Evolutionary conservation across 2,797 vertebrate species (phyloP).

Genomic region (Leptatherina wallacei): DNA sequence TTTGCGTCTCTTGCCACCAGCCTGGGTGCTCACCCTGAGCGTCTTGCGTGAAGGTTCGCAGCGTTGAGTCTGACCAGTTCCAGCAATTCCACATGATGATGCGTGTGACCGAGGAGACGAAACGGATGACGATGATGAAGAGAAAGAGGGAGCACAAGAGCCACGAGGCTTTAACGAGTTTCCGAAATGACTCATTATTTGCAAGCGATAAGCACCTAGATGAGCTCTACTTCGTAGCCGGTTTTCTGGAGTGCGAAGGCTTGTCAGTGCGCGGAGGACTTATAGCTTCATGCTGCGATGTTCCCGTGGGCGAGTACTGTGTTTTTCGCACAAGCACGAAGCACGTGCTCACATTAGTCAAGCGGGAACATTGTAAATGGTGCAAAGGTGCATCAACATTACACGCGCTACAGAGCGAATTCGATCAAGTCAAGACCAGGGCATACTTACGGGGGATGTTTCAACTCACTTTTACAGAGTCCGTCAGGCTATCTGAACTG

Average conservation of each 20-base stretch:
- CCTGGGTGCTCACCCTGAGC: too few species aligned
- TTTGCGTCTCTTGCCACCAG: too few species aligned
- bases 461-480: neutral
- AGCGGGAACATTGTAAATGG: conserved; percentile 29
- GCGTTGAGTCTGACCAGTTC: too few species aligned
- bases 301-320: neutral
- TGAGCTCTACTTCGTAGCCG: neutral
- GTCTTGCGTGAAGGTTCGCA: too few species aligned
- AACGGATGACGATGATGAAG: too few species aligned
- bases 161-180: too few species aligned
- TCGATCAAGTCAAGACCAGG: neutral
- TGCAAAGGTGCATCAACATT: neutral
- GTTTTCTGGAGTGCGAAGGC: neutral
- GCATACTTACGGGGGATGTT: conserved; percentile 1
- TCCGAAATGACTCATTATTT: too few species aligned
- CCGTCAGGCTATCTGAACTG: neutral
- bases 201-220: too few species aligned
- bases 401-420: neutral
- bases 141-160: too few species aligned
- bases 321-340: conserved; percentile 1
- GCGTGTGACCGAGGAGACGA: too few species aligned
- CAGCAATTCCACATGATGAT: too few species aligned
- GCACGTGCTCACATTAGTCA: neutral
- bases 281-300: too few species aligned
- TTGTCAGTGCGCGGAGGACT: conserved; percentile 8